Evolutionary conservation across 2,888 invertebrate species (phyloP).

Genomic region (Watsonalla cultraria): DNA sequence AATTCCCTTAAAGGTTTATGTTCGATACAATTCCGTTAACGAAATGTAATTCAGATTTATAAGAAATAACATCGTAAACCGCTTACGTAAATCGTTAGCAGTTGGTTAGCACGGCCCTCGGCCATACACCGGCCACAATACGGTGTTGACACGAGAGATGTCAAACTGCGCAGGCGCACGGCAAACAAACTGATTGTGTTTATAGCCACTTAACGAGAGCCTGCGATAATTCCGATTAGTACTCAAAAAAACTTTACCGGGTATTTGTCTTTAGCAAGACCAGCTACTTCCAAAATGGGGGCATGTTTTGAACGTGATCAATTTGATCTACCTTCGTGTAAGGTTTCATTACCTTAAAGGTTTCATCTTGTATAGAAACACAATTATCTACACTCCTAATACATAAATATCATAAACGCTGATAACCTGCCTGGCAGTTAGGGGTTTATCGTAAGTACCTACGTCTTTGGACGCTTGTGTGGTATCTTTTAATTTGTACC

Average conservation of each 20-base stretch:
- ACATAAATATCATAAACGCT: too few species aligned
- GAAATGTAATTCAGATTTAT: constrained; percentile 11
- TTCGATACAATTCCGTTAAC: neutral
- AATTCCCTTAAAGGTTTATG: neutral
- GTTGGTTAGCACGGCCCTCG: constrained; percentile 59
- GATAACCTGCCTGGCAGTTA: too few species aligned
- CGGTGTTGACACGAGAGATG: constrained; percentile 56
- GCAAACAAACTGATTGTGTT: constrained; percentile 74
- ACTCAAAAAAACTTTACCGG: constrained; percentile 62
- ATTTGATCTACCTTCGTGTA: neutral
- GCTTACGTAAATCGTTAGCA: constrained; percentile 64
- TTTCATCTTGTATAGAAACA: too few species aligned
- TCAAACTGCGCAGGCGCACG: constrained; percentile 63
- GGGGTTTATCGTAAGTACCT: too few species aligned
- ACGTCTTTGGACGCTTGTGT: too few species aligned
- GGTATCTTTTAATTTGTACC: too few species aligned
- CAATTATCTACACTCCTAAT: too few species aligned
- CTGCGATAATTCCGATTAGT: constrained; percentile 74
- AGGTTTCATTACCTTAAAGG: neutral
- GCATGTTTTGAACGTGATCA: constrained; percentile 20
- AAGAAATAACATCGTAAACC: constrained; percentile 29
- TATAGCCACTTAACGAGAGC: constrained; percentile 74
- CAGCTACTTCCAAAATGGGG: constrained; percentile 66
- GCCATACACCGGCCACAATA: constrained; percentile 53
- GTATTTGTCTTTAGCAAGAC: constrained; percentile 64